Base-by-base conservation (phyloP, 2,113 vertebrate species). In the Leiothrix lutea region DNA sequence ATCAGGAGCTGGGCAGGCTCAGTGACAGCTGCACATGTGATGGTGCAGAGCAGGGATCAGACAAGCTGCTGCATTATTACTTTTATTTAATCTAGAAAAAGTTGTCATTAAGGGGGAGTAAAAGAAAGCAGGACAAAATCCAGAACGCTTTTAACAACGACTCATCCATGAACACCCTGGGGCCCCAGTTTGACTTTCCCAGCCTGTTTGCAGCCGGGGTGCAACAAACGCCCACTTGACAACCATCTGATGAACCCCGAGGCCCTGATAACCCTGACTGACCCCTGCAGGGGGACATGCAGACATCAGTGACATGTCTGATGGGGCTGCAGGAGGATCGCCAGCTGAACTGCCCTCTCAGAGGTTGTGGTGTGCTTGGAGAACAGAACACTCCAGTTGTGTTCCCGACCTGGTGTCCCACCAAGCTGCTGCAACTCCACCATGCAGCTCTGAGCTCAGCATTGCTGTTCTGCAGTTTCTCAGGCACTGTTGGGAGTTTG, bases 311-410 rank as follows among this genome's bases (percentile, higher is more conserved):
- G 4, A 10, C 14, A 0, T 1, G 18, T 42, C 57, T 45, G 31
- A 45, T 0, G 5, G 66, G 24, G 64, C 79, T 77, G 61, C 73
- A 53, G 77, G 25, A 65, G 61, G 58, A 42, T 8, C 17, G 3
- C 20, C 25, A 36, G 10, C 25, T 26, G 22, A 44, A 29, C 28
- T 6, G 33, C 50, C 40, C 26, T 57, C 71, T 23, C 48, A 5
- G 20, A 28, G 47, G 13, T 1, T 1, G 4, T 5, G 33, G 1
- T 7, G 60, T 12, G 12, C 7, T 2, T 5, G 2, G 33, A 78
- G 51, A 31, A 26, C 1, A 19, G 8, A 61, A 24, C 10, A 2
- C 28, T 51, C 58, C 8, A 1, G 8, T 2, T 25, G 14, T 13
- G 11, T 2, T 19, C 75, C 62, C 42, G n/a, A 12, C 13, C 8